Evolutionary conservation across 2,888 invertebrate species (phyloP).

Genomic region (Trichacis sp.): DNA sequence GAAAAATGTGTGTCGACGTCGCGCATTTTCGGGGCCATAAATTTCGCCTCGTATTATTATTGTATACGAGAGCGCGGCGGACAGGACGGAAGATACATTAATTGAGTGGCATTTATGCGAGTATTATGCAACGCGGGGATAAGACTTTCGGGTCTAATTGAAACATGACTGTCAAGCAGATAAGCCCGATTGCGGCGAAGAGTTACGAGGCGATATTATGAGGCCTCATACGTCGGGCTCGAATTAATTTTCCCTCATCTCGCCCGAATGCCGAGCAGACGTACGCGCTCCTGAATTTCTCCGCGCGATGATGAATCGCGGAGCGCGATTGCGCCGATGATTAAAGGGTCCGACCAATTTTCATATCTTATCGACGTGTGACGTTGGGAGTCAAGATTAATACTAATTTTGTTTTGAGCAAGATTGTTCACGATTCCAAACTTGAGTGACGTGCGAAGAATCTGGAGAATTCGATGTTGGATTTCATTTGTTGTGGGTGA

Average conservation of each 20-base stretch:
- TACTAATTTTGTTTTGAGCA: too few species aligned
- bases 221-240: constrained; percentile 61
- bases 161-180: constrained; percentile 63
- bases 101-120: constrained; percentile 64
- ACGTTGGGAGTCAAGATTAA: too few species aligned
- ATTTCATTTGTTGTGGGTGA: too few species aligned
- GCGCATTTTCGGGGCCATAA: too few species aligned
- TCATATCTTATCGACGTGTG: background rate
- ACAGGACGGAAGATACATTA: constrained; percentile 53
- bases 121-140: constrained; percentile 59
- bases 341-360: background rate
- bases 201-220: constrained; percentile 68
- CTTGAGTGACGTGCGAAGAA: too few species aligned
- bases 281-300: constrained; percentile 22
- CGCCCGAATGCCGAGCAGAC: constrained; percentile 41
- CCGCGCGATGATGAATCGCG: constrained; percentile 20
- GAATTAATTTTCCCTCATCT: constrained; percentile 64
- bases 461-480: too few species aligned
- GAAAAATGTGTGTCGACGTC: too few species aligned
- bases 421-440: too few species aligned
- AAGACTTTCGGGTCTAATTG: constrained; percentile 67
- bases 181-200: constrained; percentile 65
- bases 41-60: background rate
- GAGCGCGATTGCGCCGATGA: constrained; percentile 11
- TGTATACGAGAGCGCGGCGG: background rate